Evolutionary conservation across 2,797 vertebrate species (phyloP).

Genomic region (Coregonus suidteri): DNA sequence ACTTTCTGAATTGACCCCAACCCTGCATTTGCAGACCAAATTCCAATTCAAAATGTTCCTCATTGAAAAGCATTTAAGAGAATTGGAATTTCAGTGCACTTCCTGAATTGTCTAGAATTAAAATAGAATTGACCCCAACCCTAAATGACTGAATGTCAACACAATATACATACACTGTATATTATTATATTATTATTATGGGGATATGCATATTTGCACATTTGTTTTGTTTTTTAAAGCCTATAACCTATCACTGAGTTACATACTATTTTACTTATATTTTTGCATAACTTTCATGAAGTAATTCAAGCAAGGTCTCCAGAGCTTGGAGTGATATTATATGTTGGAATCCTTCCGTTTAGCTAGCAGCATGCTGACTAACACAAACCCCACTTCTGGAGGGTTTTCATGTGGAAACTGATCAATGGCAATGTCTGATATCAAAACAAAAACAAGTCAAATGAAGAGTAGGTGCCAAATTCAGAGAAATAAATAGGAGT

Average conservation of each 20-base stretch:
- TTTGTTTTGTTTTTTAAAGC: background rate
- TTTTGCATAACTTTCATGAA: background rate
- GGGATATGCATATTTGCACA: background rate
- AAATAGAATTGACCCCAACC: background rate
- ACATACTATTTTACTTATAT: background rate
- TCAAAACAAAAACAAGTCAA: slow-evolving; percentile 12
- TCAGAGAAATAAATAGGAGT: slow-evolving; percentile 14
- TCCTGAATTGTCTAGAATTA: too few relatives aligned
- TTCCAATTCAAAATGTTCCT: too few relatives aligned
- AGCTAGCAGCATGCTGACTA: background rate
- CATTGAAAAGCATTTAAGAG: too few relatives aligned
- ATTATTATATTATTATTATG: background rate
- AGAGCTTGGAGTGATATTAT: background rate
- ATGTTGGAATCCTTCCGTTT: background rate
- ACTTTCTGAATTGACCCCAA: background rate
- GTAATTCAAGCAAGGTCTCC: background rate
- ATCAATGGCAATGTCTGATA: slow-evolving; percentile 14
- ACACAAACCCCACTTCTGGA: background rate
- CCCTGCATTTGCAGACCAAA: too few relatives aligned
- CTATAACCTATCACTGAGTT: background rate
- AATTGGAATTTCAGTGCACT: too few relatives aligned
- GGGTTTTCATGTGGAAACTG: background rate
- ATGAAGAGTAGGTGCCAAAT: background rate
- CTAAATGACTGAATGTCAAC: background rate
- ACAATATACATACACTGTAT: background rate